These are phyloP conservation scores for Odontocerum albicorne DNA, from an alignment of 2,888 invertebrate genomes.

Conservation along the genomic window DNA sequence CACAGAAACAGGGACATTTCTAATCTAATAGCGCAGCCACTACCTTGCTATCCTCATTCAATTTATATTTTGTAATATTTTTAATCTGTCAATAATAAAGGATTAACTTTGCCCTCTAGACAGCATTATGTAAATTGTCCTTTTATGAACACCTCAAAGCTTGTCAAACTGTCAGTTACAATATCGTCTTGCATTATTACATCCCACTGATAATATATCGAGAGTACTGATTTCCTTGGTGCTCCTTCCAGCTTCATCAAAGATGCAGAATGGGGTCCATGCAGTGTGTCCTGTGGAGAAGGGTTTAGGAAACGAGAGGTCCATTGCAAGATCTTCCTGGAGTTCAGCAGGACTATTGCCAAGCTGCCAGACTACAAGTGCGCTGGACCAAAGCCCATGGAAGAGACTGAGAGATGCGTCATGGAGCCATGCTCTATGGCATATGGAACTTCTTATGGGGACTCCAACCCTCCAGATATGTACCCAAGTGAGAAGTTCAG, in stretches of 20 bases:
- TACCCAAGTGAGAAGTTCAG: conserved; percentile 31
- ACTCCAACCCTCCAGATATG: conserved; percentile 44
- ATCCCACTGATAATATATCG: background rate
- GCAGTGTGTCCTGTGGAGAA: conserved; percentile 90
- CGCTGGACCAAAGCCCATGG: conserved; percentile 79
- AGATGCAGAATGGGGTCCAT: conserved; percentile 86
- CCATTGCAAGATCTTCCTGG: conserved; percentile 93
- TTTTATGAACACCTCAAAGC: too few relatives aligned
- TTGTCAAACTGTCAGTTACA: background rate
- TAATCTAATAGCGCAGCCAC: too few relatives aligned
- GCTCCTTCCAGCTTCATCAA: conserved; percentile 76
- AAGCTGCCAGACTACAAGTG: conserved; percentile 87
- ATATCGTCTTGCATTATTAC: background rate
- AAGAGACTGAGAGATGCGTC: conserved; percentile 79
- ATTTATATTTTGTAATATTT: too few relatives aligned
- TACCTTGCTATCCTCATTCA: too few relatives aligned
- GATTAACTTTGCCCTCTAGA: too few relatives aligned
- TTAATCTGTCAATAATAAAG: too few relatives aligned
- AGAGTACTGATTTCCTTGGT: background rate
- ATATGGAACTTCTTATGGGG: conserved; percentile 58
- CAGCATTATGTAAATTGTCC: too few relatives aligned
- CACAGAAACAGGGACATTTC: too few relatives aligned
- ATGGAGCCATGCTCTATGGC: conserved; percentile 75
- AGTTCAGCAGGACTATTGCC: conserved; percentile 87
- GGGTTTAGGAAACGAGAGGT: conserved; percentile 85